These are phyloP conservation scores for Plotosus lineatus DNA, from an alignment of 2,113 vertebrate genomes.

Conservation along the genomic window DNA sequence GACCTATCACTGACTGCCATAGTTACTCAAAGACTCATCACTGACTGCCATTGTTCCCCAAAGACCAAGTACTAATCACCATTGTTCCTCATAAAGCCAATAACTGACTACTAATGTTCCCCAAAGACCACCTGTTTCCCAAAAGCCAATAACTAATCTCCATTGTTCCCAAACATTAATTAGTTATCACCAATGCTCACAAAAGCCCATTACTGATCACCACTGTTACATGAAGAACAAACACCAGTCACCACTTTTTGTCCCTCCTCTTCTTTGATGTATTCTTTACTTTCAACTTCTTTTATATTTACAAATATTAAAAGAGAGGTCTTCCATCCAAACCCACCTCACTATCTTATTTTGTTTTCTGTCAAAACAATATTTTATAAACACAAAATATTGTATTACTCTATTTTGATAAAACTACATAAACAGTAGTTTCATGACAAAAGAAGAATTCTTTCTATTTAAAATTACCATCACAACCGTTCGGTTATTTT, in stretches of 20 bases:
- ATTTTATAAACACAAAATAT: not conserved
- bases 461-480: not conserved
- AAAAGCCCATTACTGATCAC: too few species aligned
- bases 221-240: too few species aligned
- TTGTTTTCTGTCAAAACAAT: not conserved
- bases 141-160: too few species aligned
- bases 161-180: too few species aligned
- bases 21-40: not conserved
- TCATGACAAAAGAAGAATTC: too few species aligned
- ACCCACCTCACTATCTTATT: not conserved
- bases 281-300: not conserved
- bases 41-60: not conserved
- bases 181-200: too few species aligned
- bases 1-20: not conserved
- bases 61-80: not conserved
- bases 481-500: too few species aligned
- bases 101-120: too few species aligned
- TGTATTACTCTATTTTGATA: not conserved
- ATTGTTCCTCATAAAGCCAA: not conserved
- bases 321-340: not conserved
- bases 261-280: not conserved
- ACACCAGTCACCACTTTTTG: too few species aligned
- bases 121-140: not conserved
- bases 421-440: too few species aligned
- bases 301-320: not conserved